Evolutionary conservation across 1,140 invertebrate genomes (phyloP).

Genomic region (Caerostris extrusa): DNA sequence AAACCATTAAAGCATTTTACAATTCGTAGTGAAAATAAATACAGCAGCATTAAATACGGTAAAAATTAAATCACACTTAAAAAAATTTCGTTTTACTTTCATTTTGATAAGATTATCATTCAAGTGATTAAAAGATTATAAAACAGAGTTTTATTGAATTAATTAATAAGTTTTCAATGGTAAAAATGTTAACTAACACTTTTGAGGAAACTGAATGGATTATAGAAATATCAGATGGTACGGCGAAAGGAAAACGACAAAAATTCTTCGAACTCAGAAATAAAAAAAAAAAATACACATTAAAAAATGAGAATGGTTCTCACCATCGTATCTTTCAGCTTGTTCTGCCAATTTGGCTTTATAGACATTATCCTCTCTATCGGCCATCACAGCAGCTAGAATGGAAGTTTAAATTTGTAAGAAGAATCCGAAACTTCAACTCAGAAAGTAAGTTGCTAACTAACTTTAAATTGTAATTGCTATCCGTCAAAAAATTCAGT

Average conservation of each 20-base stretch:
- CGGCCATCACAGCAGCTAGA: constrained; percentile 81
- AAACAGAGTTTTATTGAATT: constrained; percentile 24
- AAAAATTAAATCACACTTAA: neutral
- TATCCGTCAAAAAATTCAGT: constrained; percentile 35
- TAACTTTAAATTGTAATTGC: constrained; percentile 1
- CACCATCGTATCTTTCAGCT: constrained; percentile 97
- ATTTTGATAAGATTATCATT: neutral
- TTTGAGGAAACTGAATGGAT: neutral
- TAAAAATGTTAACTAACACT: neutral
- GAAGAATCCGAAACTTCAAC: neutral
- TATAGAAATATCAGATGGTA: neutral
- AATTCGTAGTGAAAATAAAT: neutral
- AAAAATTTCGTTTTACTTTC: neutral
- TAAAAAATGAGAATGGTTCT: constrained; percentile 22
- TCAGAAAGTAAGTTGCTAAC: constrained; percentile 43
- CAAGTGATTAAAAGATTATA: neutral
- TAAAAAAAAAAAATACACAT: neutral
- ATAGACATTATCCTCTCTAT: constrained; percentile 97
- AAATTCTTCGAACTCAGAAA: neutral
- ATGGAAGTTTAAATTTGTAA: constrained; percentile 37
- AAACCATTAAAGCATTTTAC: neutral
- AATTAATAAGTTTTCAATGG: neutral
- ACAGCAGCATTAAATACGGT: neutral
- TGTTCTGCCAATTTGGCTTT: constrained; percentile 98
- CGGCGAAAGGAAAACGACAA: neutral